A percentile compares a stretch with the other conserved stretches of the same genome.
Conservation (phyloP, 2,888 invertebrate species). For the Rhogogaster chlorosoma region DNA sequence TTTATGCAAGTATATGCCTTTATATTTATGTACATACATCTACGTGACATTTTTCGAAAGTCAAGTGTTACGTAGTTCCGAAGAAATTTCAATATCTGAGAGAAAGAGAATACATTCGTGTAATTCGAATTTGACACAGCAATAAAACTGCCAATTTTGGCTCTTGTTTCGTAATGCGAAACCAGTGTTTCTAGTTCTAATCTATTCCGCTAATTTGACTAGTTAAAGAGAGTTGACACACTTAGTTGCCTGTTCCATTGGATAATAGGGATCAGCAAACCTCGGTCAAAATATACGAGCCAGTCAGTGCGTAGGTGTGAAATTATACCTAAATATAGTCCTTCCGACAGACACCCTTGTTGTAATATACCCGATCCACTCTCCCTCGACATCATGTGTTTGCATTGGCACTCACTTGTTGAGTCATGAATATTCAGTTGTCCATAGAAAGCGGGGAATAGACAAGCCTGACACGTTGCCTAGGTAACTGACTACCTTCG, state of each 20-base stretch:
- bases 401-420: conserved; percentile 45
- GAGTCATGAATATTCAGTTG: conserved; percentile 48
- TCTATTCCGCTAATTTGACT: neutral
- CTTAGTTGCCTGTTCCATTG: conserved; percentile 7
- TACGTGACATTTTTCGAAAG: neutral
- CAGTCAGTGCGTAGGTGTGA: neutral
- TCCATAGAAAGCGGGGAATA: neutral
- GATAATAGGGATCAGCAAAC: conserved; percentile 17
- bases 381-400: conserved; percentile 34
- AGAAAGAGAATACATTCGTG: neutral
- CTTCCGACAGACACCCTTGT: conserved; percentile 30
- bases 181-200: neutral
- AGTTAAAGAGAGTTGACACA: neutral
- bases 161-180: neutral
- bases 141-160: neutral
- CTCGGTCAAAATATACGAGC: neutral
- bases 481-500: conserved; percentile 13
- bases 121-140: neutral
- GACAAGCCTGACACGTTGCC: conserved; percentile 31
- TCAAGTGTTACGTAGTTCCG: neutral
- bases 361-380: neutral
- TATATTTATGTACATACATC: neutral
- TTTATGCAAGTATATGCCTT: neutral
- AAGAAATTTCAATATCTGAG: neutral
- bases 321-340: conserved; percentile 26